phyloP scores from a whole-genome alignment of 2,113 vertebrate species.

The Arvicanthis niloticus region DNA sequence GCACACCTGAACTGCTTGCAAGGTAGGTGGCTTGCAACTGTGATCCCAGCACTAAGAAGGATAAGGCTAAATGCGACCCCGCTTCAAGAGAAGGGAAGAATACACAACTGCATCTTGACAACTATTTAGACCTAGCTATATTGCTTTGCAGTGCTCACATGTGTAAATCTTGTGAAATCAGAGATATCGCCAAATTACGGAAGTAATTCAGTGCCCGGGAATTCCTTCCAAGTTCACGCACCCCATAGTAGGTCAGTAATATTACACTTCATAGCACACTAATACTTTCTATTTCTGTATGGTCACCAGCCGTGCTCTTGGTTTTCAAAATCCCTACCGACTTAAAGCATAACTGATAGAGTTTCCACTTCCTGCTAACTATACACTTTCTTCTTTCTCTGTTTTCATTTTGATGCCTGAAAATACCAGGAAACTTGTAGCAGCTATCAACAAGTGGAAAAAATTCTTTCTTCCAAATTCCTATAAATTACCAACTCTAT shows the following conservation, averaged over 20 bases:
- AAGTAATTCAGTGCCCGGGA: constrained; percentile 17
- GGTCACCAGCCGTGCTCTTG: constrained; percentile 22
- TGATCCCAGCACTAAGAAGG: not conserved
- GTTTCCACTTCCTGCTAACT: not conserved
- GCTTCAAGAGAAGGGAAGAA: not conserved
- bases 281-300: constrained; percentile 7
- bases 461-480: constrained; percentile 33
- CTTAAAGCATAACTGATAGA: not conserved
- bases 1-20: not conserved
- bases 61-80: not conserved
- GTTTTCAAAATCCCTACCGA: constrained; percentile 10
- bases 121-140: not conserved
- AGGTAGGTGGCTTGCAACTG: not conserved
- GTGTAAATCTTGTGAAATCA: constrained; percentile 42
- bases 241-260: not conserved
- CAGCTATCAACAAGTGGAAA: not conserved
- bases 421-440: constrained; percentile 8
- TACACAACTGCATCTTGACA: not conserved
- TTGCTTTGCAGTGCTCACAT: constrained; percentile 9
- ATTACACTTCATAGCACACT: not conserved
- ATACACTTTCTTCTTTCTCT: constrained; percentile 20
- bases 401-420: constrained; percentile 1
- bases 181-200: not conserved
- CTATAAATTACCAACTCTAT: not conserved
- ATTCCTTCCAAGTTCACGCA: constrained; percentile 24